phyloP scores from a whole-genome alignment of 2,113 vertebrate genomes.

The Phainopepla nitens region DNA sequence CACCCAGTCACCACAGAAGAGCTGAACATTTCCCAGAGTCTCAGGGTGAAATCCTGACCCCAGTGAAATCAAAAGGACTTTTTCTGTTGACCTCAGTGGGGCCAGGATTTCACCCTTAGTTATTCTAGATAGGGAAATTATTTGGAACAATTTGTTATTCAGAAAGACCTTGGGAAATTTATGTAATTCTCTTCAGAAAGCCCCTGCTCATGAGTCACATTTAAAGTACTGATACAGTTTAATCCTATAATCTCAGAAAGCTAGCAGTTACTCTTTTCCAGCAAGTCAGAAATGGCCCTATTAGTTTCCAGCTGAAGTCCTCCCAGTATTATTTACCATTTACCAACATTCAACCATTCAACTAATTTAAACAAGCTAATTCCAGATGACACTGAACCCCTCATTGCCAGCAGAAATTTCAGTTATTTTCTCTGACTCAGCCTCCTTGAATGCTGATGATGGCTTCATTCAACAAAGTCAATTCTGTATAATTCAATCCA shows the following conservation, averaged over 20 bases:
- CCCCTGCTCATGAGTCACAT: constrained; percentile 55
- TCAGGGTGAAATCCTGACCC: background rate
- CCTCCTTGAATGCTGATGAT: background rate
- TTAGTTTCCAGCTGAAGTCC: background rate
- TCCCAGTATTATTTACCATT: background rate
- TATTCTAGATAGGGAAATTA: constrained; percentile 43
- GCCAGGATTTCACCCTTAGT: background rate
- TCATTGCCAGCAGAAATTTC: background rate
- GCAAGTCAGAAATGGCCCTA: constrained; percentile 22
- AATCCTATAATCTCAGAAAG: constrained; percentile 50
- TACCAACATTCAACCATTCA: background rate
- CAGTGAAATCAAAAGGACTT: background rate
- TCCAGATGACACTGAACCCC: background rate
- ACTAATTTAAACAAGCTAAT: background rate
- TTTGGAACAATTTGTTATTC: constrained; percentile 43
- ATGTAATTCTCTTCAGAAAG: constrained; percentile 62
- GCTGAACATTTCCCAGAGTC: background rate
- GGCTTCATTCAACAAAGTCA: background rate
- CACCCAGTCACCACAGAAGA: background rate
- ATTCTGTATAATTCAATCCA: background rate
- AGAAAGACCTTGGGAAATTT: constrained; percentile 63
- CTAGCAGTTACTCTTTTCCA: background rate
- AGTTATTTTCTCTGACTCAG: background rate
- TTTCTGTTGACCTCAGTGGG: background rate
- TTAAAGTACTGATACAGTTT: constrained; percentile 40